Evolutionary conservation across 1,140 invertebrate genomes (phyloP).

Genomic region (Atopsyche davidsoni): DNA sequence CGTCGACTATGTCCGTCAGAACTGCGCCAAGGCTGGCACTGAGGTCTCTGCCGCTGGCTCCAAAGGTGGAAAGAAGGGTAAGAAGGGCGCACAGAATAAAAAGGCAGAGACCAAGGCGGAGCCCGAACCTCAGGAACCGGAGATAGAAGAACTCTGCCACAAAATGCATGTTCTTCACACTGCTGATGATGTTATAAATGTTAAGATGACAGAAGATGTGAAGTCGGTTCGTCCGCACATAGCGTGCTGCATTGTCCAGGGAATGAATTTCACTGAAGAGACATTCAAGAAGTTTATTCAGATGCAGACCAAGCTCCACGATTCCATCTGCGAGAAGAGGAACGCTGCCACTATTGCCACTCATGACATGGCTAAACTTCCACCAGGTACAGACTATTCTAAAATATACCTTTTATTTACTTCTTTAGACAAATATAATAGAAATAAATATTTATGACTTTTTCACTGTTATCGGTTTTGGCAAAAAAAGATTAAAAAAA

Average conservation of each 20-base stretch:
- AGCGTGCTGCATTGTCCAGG: conserved; percentile 63
- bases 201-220: conserved; percentile 52
- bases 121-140: conserved; percentile 32
- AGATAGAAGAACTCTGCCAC: conserved; percentile 30
- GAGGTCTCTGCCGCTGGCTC: conserved; percentile 28
- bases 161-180: conserved; percentile 50
- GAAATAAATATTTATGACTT: too few species aligned
- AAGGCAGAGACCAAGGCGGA: conserved; percentile 8
- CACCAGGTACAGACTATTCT: too few species aligned
- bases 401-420: too few species aligned
- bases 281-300: conserved; percentile 74
- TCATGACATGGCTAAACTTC: conserved; percentile 65
- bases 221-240: conserved; percentile 62
- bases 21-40: conserved; percentile 48
- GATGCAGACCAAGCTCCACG: conserved; percentile 75
- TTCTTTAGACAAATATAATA: too few species aligned
- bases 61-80: conserved; percentile 42
- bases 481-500: too few species aligned
- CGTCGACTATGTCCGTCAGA: conserved; percentile 60
- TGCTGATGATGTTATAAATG: conserved; percentile 46
- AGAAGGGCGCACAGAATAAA: conserved; percentile 35
- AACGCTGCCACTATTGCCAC: conserved; percentile 75
- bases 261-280: conserved; percentile 58
- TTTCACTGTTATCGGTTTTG: too few species aligned
- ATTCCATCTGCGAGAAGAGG: conserved; percentile 69